Percentiles rank a stretch among this genome's conserved stretches.
Conservation (phyloP, 2,113 vertebrate species). For the Smithornis capensis region DNA sequence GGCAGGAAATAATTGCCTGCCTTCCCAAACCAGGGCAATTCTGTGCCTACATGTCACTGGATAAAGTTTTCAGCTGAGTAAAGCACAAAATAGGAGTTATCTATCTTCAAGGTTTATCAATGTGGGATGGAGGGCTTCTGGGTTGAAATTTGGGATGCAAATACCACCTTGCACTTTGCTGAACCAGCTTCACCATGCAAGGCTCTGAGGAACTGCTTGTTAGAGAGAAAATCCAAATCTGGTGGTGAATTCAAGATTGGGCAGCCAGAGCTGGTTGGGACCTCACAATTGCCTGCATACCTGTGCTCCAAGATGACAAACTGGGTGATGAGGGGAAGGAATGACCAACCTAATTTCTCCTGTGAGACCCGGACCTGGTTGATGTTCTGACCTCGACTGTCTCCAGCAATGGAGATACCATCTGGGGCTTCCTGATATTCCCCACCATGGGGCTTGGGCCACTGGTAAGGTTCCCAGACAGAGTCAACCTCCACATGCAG, state of each 20-base stretch:
- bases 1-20: slow-evolving; percentile 64
- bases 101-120: neutral
- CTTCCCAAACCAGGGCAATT: slow-evolving; percentile 46
- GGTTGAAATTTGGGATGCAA: neutral
- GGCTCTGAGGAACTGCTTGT: neutral
- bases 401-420: neutral
- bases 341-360: neutral
- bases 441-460: too few species aligned
- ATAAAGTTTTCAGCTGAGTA: slow-evolving; percentile 24
- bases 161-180: neutral
- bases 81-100: neutral
- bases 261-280: neutral
- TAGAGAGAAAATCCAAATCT: neutral
- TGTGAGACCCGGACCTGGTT: neutral
- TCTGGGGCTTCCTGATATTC: neutral
- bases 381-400: neutral
- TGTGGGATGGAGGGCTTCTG: neutral
- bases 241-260: neutral
- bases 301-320: neutral
- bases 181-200: neutral
- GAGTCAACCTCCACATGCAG: rapidly evolving
- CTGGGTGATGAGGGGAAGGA: neutral
- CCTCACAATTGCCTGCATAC: neutral
- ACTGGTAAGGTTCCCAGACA: neutral
- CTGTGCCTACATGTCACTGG: neutral